These are phyloP conservation scores for Meda fulgida DNA, from an alignment of 2,797 vertebrate species.

Conservation along the genomic window DNA sequence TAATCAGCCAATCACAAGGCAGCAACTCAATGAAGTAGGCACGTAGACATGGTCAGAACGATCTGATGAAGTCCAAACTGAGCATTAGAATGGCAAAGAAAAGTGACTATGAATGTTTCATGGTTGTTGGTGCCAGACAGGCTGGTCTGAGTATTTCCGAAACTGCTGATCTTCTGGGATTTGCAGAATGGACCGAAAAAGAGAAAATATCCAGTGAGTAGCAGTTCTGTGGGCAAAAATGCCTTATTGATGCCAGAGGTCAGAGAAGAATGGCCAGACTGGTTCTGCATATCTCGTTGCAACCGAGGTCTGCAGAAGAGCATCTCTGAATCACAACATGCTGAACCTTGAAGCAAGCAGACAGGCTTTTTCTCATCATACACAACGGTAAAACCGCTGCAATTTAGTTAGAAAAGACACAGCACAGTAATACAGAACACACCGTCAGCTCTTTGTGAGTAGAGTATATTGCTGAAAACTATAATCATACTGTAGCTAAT, in stretches of 20 bases:
- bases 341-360: too few species aligned
- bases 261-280: slow-evolving; percentile 50
- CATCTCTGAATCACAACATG: not conserved
- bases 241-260: slow-evolving; percentile 53
- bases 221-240: slow-evolving; percentile 44
- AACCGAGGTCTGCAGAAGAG: not conserved
- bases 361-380: not conserved
- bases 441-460: not conserved
- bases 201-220: slow-evolving; percentile 31
- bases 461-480: not conserved
- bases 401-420: not conserved
- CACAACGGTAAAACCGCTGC: not conserved
- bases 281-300: not conserved
- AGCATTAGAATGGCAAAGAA: not conserved
- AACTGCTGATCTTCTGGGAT: not conserved
- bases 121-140: not conserved
- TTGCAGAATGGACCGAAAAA: not conserved
- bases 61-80: not conserved
- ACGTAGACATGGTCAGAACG: not conserved
- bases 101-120: not conserved
- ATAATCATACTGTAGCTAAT: not conserved
- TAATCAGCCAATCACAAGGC: not conserved
- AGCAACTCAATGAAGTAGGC: not conserved
- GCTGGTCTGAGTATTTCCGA: too few species aligned
- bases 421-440: not conserved